phyloP scores from a whole-genome alignment of 2,797 vertebrate genomes.

The Rhynchonycteris naso region DNA sequence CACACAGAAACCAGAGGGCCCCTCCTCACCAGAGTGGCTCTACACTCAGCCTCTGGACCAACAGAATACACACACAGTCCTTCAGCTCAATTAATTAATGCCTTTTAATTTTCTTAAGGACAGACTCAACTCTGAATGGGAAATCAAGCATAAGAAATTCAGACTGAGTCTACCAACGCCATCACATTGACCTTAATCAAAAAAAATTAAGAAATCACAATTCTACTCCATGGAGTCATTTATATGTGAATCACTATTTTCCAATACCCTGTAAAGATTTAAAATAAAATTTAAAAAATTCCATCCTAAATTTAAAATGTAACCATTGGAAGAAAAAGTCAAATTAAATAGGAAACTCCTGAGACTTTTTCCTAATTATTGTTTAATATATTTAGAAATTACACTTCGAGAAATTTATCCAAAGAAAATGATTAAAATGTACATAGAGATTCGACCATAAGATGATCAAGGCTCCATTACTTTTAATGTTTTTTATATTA shows the following conservation, averaged over 20 bases:
- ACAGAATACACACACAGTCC: background rate
- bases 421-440: background rate
- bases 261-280: background rate
- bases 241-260: background rate
- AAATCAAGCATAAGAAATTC: slow-evolving; percentile 15
- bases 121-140: background rate
- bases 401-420: background rate
- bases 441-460: background rate
- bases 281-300: background rate
- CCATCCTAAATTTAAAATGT: slow-evolving; percentile 11
- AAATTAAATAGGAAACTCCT: background rate
- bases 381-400: slow-evolving; percentile 35
- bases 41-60: background rate
- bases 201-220: background rate
- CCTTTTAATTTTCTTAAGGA: background rate
- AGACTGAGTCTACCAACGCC: background rate
- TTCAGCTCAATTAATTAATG: background rate
- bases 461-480: background rate
- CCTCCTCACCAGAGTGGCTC: background rate
- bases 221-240: background rate
- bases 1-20: background rate
- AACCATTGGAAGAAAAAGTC: background rate
- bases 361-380: background rate
- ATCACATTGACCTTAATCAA: background rate
- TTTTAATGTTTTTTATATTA: background rate